Evolutionary conservation across 1,140 invertebrate genomes (phyloP).

Genomic region (Achatina immaculata): DNA sequence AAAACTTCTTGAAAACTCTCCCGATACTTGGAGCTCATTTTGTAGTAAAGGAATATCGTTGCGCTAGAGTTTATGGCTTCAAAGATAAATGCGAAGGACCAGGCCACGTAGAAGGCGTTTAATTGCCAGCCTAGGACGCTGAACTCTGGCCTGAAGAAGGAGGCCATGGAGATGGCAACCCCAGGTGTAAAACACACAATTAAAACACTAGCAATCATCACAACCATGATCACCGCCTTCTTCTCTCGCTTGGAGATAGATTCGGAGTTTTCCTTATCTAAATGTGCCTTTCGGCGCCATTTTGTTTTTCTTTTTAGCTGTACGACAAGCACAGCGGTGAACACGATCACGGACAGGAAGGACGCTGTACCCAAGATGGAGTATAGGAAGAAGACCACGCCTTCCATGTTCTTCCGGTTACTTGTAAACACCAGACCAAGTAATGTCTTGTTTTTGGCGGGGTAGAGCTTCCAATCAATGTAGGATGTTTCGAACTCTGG

Average conservation of each 20-base stretch:
- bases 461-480: constrained; percentile 16
- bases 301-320: constrained; percentile 19
- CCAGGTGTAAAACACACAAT: neutral
- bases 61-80: constrained; percentile 16
- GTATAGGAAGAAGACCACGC: neutral
- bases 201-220: neutral
- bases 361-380: neutral
- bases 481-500: constrained; percentile 14
- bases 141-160: constrained; percentile 11
- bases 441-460: neutral
- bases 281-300: neutral
- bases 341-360: neutral
- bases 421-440: constrained; percentile 1
- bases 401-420: constrained; percentile 9
- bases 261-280: neutral
- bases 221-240: constrained; percentile 17
- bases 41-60: neutral
- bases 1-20: constrained; percentile 9
- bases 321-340: neutral
- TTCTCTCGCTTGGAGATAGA: neutral
- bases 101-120: constrained; percentile 9
- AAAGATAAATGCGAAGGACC: constrained; percentile 24
- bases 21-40: constrained; percentile 20
- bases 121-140: neutral
- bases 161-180: neutral